A percentile compares a stretch with the other conserved stretches of the same genome.
phyloP scores from a whole-genome alignment of 2,888 invertebrate species.

The Oscheius sp. region DNA sequence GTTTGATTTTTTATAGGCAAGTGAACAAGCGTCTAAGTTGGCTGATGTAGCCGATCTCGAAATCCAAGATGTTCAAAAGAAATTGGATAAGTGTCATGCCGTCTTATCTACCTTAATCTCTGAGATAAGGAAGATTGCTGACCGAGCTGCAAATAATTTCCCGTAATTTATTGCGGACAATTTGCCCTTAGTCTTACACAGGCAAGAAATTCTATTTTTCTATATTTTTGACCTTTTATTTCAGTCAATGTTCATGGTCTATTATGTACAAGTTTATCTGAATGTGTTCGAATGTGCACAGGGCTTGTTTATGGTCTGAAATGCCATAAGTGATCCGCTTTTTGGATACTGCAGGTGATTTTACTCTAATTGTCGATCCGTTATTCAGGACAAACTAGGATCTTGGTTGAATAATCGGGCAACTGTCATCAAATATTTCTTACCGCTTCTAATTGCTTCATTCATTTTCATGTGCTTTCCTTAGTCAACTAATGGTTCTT shows the following conservation, averaged over 20 bases:
- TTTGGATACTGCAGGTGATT: conserved; percentile 74
- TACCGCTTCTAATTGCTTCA: conserved; percentile 74
- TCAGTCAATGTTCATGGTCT: conserved; percentile 74
- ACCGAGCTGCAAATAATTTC: too few relatives aligned
- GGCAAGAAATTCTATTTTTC: conserved; percentile 31
- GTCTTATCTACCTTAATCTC: too few relatives aligned
- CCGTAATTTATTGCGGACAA: too few relatives aligned
- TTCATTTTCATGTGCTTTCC: conserved; percentile 74
- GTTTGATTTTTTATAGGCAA: too few relatives aligned
- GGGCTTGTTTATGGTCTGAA: conserved; percentile 75
- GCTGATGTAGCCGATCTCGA: too few relatives aligned
- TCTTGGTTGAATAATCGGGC: conserved; percentile 73
- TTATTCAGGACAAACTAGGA: conserved; percentile 48
- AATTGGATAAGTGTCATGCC: too few relatives aligned
- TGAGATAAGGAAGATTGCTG: too few relatives aligned
- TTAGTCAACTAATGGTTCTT: conserved; percentile 46
- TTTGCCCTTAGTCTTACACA: conserved; percentile 59
- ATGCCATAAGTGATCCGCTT: conserved; percentile 76
- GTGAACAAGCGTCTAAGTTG: too few relatives aligned
- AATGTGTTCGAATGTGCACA: conserved; percentile 75
- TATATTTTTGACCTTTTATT: conserved; percentile 40
- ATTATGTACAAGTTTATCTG: conserved; percentile 75
- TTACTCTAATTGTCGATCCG: background rate
- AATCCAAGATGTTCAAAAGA: too few relatives aligned
- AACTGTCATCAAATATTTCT: conserved; percentile 74